These are phyloP conservation scores for Chloebia gouldiae DNA, from an alignment of 2,113 vertebrate species.

Conservation along the genomic window DNA sequence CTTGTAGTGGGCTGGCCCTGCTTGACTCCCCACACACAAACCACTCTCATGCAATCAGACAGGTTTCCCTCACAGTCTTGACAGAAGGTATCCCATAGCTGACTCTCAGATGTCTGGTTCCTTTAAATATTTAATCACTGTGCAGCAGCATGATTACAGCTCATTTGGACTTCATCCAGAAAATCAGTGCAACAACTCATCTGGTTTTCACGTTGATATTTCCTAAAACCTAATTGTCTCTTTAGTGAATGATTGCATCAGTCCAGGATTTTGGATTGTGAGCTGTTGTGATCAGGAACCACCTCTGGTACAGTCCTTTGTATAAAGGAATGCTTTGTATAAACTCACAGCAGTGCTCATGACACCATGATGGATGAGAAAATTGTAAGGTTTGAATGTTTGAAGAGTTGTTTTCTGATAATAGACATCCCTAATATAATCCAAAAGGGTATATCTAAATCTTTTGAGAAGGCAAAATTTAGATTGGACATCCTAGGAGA, in stretches of 20 bases:
- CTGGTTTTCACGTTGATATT: neutral
- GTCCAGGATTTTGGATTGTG: neutral
- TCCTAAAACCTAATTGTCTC: neutral
- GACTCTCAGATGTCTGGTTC: neutral
- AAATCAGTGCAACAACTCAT: neutral
- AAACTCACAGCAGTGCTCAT: neutral
- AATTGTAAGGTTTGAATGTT: neutral
- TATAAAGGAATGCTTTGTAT: neutral
- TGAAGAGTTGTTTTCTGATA: neutral
- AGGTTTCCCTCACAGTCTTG: neutral
- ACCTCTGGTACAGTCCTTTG: neutral
- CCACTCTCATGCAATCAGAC: neutral
- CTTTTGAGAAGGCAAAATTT: neutral
- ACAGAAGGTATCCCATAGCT: too few relatives aligned
- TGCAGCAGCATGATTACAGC: neutral
- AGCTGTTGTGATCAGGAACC: neutral
- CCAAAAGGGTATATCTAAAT: neutral
- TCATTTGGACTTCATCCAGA: neutral
- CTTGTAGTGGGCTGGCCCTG: neutral
- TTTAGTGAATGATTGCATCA: neutral
- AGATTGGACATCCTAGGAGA: neutral
- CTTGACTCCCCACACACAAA: neutral
- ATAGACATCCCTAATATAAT: neutral
- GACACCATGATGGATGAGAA: neutral
- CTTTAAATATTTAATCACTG: neutral